A percentile compares a stretch with the other conserved stretches of the same genome.
These are phyloP conservation scores for Xerus inauris DNA, from an alignment of 2,113 vertebrate species.

Conservation along the genomic window DNA sequence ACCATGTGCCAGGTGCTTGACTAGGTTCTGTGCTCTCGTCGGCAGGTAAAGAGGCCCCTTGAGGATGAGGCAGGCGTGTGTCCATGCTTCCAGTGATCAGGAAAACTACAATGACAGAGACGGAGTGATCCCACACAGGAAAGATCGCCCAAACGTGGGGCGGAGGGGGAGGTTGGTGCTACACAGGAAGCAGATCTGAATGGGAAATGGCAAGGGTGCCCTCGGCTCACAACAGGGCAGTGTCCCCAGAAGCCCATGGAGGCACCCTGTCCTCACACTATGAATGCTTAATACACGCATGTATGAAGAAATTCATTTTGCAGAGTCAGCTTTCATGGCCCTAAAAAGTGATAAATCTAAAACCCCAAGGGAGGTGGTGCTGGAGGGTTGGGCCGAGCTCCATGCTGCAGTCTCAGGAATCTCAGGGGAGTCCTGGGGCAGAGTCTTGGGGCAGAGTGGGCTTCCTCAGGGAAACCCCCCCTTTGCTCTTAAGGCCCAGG, in stretches of 20 bases:
- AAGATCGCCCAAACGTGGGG: accelerated
- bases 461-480: not conserved
- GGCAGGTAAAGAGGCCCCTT: not conserved
- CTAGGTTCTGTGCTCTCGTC: accelerated
- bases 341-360: not conserved
- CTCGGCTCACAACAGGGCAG: too few species aligned
- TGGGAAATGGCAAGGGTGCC: too few species aligned
- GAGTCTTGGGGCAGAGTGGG: not conserved
- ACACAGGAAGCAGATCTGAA: accelerated
- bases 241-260: not conserved
- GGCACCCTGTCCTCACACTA: too few species aligned
- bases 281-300: too few species aligned
- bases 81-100: accelerated
- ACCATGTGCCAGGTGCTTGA: too few species aligned
- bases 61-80: accelerated
- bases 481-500: not conserved
- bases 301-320: not conserved
- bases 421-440: too few species aligned
- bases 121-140: accelerated
- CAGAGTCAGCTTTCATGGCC: not conserved
- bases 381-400: not conserved
- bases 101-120: accelerated
- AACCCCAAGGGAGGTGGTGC: not conserved
- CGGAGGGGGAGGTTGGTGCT: accelerated
- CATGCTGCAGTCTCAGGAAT: not conserved